Evolutionary conservation across 2,888 invertebrate genomes (phyloP).

Genomic region (Hoplodrina blanda): DNA sequence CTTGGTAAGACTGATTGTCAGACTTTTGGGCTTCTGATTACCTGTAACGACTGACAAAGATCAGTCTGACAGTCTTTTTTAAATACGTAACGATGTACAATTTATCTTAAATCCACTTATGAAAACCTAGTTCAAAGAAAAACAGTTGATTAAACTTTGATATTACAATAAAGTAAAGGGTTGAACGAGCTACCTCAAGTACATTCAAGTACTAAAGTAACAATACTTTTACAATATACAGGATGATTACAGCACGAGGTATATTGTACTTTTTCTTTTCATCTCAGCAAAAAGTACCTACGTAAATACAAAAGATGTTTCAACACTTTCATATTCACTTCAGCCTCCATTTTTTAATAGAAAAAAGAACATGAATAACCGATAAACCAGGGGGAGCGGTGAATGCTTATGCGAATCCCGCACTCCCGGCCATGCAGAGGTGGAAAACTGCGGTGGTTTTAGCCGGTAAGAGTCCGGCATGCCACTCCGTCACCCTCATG

Average conservation of each 20-base stretch:
- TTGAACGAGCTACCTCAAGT: neutral
- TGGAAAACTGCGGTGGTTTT: too few species aligned
- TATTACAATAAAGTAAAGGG: slow-evolving; percentile 1
- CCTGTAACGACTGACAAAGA: neutral
- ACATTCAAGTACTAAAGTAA: neutral
- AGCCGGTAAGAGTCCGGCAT: too few species aligned
- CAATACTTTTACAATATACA: slow-evolving; percentile 8
- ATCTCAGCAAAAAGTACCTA: neutral
- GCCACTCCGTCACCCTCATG: too few species aligned
- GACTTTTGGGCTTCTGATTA: too few species aligned
- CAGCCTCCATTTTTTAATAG: slow-evolving; percentile 20
- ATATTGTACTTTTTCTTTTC: slow-evolving; percentile 13
- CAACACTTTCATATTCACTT: slow-evolving; percentile 10
- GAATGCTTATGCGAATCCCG: too few species aligned
- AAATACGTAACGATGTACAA: neutral
- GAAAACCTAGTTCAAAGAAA: neutral
- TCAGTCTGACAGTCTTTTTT: neutral
- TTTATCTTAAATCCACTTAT: neutral
- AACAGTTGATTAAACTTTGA: slow-evolving; percentile 11
- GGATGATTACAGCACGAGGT: neutral
- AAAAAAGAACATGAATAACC: slow-evolving; percentile 27
- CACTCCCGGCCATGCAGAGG: too few species aligned
- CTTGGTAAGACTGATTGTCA: too few species aligned
- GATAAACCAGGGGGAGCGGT: neutral
- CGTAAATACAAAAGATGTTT: slow-evolving; percentile 26